A percentile compares a stretch with the other conserved stretches of the same genome.
phyloP scores from a whole-genome alignment of 2,113 vertebrate species.

The Platichthys stellatus region DNA sequence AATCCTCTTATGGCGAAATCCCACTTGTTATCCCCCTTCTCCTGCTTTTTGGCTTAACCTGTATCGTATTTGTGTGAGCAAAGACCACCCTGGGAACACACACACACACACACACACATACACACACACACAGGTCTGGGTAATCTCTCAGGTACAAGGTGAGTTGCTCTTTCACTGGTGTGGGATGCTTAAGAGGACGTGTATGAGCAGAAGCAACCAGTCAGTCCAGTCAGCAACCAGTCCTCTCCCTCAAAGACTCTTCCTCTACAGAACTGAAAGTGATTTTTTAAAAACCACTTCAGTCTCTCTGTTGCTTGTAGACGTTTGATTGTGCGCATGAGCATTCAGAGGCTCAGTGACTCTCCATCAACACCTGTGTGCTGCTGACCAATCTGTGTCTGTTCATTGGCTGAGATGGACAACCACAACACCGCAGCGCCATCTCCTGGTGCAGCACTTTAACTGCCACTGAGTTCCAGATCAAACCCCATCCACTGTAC shows the following conservation, averaged over 20 bases:
- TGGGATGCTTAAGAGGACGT: no score
- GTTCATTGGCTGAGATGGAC: background rate
- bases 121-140: background rate
- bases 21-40: conserved; percentile 64
- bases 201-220: no score
- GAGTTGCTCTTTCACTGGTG: no score
- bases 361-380: no score
- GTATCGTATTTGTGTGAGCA: background rate
- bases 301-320: no score
- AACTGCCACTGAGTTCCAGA: background rate
- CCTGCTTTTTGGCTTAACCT: conserved; percentile 40
- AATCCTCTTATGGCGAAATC: conserved; percentile 80
- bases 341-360: no score
- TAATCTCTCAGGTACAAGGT: background rate
- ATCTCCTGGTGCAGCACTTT: conserved; percentile 17
- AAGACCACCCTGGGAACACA: background rate
- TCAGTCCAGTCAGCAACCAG: no score
- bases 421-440: conserved; percentile 2
- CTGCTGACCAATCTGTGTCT: no score
- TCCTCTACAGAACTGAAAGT: no score
- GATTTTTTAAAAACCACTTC: no score
- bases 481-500: background rate
- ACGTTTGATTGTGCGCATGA: no score
- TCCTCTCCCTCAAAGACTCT: no score
- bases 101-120: background rate